phyloP scores from a whole-genome alignment of 2,113 vertebrate genomes.

The Apus apus region DNA sequence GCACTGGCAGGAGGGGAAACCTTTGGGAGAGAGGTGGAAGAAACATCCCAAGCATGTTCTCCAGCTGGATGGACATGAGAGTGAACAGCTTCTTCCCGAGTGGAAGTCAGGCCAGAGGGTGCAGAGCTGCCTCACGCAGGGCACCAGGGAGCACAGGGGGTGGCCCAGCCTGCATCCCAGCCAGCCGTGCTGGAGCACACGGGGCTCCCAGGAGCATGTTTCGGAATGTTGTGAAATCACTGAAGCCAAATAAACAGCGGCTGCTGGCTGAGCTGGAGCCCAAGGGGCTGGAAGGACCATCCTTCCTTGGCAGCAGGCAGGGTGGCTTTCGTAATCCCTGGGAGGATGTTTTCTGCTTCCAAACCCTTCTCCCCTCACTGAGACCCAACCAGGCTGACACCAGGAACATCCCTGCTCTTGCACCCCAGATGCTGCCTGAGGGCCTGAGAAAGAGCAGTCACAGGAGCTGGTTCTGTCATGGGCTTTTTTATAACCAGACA shows the following conservation, averaged over 20 bases:
- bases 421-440: neutral
- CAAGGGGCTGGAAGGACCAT: neutral
- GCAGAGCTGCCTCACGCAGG: neutral
- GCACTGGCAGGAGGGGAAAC: neutral
- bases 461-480: neutral
- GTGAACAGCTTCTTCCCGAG: neutral
- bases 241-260: constrained; percentile 13
- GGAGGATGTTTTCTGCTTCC: neutral
- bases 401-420: neutral
- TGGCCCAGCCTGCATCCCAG: neutral
- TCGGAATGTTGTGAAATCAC: neutral
- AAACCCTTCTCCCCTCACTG: accelerated
- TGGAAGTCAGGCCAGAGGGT: neutral
- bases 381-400: neutral
- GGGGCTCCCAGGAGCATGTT: neutral
- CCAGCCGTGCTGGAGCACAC: accelerated
- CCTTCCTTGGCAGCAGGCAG: neutral
- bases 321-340: neutral
- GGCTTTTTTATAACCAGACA: neutral
- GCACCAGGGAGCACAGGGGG: accelerated
- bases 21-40: neutral
- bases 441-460: neutral
- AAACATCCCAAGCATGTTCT: neutral
- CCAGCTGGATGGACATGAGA: neutral
- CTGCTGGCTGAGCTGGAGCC: constrained; percentile 13